Percentiles rank a stretch among this genome's conserved stretches.
phyloP scores from a whole-genome alignment of 2,113 vertebrate species.

The Cromileptes altivelis region DNA sequence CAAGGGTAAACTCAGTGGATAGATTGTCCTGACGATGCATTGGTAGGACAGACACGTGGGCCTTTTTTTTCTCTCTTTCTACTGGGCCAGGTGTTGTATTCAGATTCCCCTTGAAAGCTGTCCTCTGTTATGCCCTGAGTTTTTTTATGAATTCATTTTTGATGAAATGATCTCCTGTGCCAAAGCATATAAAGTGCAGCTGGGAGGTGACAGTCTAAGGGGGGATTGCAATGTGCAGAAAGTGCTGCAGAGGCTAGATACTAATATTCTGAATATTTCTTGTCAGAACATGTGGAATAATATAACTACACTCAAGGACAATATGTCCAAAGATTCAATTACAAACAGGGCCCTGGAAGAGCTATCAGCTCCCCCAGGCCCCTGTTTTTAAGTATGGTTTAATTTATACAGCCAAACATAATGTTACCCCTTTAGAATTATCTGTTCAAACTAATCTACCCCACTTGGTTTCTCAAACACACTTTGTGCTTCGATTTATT shows the following conservation, averaged over 20 bases:
- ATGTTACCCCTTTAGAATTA: background rate
- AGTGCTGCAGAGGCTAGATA: slow-evolving; percentile 17
- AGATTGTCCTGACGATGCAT: slow-evolving; percentile 38
- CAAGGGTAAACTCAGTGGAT: slow-evolving; percentile 48
- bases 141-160: slow-evolving; percentile 69
- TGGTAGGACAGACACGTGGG: slow-evolving; percentile 48
- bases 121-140: slow-evolving; percentile 68
- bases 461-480: background rate
- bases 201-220: slow-evolving; percentile 62
- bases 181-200: slow-evolving; percentile 61
- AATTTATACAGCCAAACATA: background rate
- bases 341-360: background rate
- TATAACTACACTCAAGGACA: slow-evolving; percentile 26
- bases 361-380: too few species aligned
- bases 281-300: slow-evolving; percentile 39
- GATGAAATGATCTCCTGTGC: slow-evolving; percentile 69
- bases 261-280: slow-evolving; percentile 23
- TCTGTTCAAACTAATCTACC: background rate
- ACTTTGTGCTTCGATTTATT: background rate
- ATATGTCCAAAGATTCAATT: slow-evolving; percentile 32
- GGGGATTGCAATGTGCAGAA: slow-evolving; percentile 17
- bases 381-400: background rate
- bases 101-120: slow-evolving; percentile 78
- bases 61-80: slow-evolving; percentile 10
- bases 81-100: slow-evolving; percentile 72